phyloP scores from a whole-genome alignment of 2,888 invertebrate genomes.

The Rhagonycha fulva region DNA sequence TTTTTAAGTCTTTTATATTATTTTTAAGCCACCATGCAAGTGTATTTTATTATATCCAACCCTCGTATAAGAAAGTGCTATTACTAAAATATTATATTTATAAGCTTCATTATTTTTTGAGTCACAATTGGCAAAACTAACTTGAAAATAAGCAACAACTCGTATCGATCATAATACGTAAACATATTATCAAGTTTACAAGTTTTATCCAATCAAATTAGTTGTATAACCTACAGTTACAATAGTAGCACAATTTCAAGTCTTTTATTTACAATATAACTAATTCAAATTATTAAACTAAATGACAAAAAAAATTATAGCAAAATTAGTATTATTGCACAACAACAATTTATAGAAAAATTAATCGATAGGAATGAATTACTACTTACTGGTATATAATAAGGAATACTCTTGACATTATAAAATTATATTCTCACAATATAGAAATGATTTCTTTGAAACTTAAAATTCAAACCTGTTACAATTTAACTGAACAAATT shows the following conservation, averaged over 20 bases:
- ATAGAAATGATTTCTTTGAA: not conserved
- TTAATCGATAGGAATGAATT: conserved; percentile 22
- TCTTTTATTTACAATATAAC: conserved; percentile 3
- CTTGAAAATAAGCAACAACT: not conserved
- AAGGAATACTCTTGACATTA: conserved; percentile 15
- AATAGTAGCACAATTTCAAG: conserved; percentile 1
- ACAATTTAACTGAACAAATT: not conserved
- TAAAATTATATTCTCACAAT: not conserved
- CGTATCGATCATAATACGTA: not conserved
- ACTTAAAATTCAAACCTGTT: not conserved
- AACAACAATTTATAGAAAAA: conserved; percentile 1
- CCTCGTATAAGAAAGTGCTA: conserved; percentile 16
- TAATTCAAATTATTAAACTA: not conserved
- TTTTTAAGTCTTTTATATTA: conserved; percentile 13
- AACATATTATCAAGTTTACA: not conserved
- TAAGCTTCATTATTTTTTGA: conserved; percentile 14
- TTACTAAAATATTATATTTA: conserved; percentile 15
- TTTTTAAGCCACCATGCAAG: conserved; percentile 26
- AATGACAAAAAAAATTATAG: conserved; percentile 5
- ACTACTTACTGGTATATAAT: conserved; percentile 17
- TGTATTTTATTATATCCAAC: conserved; percentile 19
- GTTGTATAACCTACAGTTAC: not conserved
- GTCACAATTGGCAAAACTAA: conserved; percentile 3
- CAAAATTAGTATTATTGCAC: conserved; percentile 20
- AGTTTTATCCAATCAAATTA: not conserved